These are phyloP conservation scores for Apotomis betuletana DNA, from an alignment of 2,888 invertebrate species.

Conservation along the genomic window DNA sequence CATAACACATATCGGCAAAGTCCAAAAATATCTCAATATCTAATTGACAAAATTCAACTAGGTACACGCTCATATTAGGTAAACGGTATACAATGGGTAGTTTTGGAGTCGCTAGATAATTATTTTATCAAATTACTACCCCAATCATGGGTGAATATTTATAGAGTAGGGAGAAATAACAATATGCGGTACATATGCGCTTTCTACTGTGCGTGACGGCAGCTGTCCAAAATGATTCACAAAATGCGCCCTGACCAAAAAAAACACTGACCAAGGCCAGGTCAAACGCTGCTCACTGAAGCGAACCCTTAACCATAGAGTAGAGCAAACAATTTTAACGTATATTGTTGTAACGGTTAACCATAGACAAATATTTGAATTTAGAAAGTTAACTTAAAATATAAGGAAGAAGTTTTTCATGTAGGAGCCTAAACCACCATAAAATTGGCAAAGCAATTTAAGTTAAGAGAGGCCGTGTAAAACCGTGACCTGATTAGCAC, in stretches of 20 bases:
- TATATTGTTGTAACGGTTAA: constrained; percentile 10
- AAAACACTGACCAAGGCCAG: constrained; percentile 26
- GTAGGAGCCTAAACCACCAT: not conserved
- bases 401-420: too few relatives aligned
- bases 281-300: constrained; percentile 23
- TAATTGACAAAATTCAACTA: too few relatives aligned
- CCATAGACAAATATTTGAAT: constrained; percentile 22
- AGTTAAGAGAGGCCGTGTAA: constrained; percentile 43
- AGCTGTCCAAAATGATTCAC: constrained; percentile 15
- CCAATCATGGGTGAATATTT: constrained; percentile 7
- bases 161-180: not conserved
- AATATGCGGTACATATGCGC: not conserved
- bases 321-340: constrained; percentile 15
- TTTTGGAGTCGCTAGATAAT: not conserved
- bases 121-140: not conserved
- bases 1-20: too few relatives aligned
- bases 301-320: constrained; percentile 23
- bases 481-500: constrained; percentile 62
- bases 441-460: constrained; percentile 31
- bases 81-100: not conserved
- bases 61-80: not conserved
- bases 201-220: constrained; percentile 14
- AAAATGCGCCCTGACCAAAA: constrained; percentile 24
- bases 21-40: too few relatives aligned
- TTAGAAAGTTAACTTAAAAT: not conserved